Conservation (phyloP, 1,140 invertebrate species). For the Hermetia illucens region DNA sequence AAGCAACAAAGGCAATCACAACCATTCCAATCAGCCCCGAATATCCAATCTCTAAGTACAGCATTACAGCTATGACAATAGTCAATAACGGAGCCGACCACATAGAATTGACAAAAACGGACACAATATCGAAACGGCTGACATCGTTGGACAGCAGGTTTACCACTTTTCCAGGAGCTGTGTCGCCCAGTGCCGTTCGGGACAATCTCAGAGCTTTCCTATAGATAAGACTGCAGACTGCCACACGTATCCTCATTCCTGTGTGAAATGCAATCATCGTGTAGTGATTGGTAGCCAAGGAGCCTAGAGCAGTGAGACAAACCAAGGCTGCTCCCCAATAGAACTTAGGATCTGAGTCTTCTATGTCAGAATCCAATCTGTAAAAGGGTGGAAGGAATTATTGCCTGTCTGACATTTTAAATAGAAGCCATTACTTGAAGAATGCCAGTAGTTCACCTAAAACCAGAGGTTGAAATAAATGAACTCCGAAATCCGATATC, state of each 20-base stretch:
- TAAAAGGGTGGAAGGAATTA: neutral
- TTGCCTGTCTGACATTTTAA: neutral
- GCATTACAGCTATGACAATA: slow-evolving; percentile 14
- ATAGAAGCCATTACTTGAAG: slow-evolving; percentile 7
- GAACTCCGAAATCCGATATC: neutral
- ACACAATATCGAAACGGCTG: slow-evolving; percentile 35
- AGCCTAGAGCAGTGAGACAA: slow-evolving; percentile 31
- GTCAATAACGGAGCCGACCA: slow-evolving; percentile 36
- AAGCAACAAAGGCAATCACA: slow-evolving; percentile 42
- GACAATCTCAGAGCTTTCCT: slow-evolving; percentile 39
- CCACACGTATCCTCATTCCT: slow-evolving; percentile 43
- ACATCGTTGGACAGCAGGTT: slow-evolving; percentile 72
- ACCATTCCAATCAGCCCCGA: slow-evolving; percentile 36
- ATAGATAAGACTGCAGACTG: slow-evolving; percentile 41
- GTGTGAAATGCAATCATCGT: slow-evolving; percentile 40
- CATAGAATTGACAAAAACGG: slow-evolving; percentile 16
- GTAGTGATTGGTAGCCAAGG: slow-evolving; percentile 38
- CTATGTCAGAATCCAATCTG: neutral
- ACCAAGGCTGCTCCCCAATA: slow-evolving; percentile 37
- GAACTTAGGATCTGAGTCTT: slow-evolving; percentile 30
- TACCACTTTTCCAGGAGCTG: slow-evolving; percentile 66
- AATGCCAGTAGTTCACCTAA: slow-evolving; percentile 2
- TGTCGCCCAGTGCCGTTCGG: slow-evolving; percentile 47
- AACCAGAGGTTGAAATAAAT: slow-evolving; percentile 1
- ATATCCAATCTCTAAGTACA: slow-evolving; percentile 30